A percentile compares a stretch with the other conserved stretches of the same genome.
These are phyloP conservation scores for Tautogolabrus adspersus DNA, from an alignment of 2,113 vertebrate species.

Conservation along the genomic window DNA sequence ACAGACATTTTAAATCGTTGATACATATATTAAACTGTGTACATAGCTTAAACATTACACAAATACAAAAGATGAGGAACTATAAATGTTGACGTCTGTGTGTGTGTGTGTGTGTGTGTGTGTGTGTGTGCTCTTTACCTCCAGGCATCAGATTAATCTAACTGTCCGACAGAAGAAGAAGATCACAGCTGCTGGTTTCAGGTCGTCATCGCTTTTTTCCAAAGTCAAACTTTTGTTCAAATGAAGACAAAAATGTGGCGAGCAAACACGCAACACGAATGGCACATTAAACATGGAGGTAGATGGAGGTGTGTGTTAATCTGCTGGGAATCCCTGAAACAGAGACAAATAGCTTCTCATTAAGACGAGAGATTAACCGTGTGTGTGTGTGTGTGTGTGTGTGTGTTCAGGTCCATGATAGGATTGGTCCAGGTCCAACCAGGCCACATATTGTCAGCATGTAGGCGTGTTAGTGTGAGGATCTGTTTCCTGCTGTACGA, in stretches of 20 bases:
- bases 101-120: too few relatives aligned
- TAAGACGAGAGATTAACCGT: conserved; percentile 38
- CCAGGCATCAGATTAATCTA: neutral
- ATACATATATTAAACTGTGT: too few relatives aligned
- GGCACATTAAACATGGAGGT: neutral
- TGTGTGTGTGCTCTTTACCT: neutral
- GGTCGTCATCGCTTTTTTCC: too few relatives aligned
- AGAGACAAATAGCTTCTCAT: conserved; percentile 22
- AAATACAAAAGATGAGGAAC: too few relatives aligned
- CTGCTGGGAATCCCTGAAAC: conserved; percentile 20
- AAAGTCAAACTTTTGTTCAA: neutral
- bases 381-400: neutral
- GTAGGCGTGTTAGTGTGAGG: neutral
- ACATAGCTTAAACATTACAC: too few relatives aligned
- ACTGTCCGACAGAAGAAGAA: neutral
- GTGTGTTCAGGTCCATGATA: conserved; percentile 45
- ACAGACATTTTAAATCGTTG: too few relatives aligned
- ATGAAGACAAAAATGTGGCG: too few relatives aligned
- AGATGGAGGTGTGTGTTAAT: neutral
- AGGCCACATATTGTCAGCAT: conserved; percentile 17
- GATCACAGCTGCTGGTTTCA: neutral
- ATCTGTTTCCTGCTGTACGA: neutral
- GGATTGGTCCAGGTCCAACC: conserved; percentile 52
- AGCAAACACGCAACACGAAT: neutral
- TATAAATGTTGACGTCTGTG: too few relatives aligned